phyloP scores from a whole-genome alignment of 1,140 invertebrate genomes.

The Mactra quadrangularis region DNA sequence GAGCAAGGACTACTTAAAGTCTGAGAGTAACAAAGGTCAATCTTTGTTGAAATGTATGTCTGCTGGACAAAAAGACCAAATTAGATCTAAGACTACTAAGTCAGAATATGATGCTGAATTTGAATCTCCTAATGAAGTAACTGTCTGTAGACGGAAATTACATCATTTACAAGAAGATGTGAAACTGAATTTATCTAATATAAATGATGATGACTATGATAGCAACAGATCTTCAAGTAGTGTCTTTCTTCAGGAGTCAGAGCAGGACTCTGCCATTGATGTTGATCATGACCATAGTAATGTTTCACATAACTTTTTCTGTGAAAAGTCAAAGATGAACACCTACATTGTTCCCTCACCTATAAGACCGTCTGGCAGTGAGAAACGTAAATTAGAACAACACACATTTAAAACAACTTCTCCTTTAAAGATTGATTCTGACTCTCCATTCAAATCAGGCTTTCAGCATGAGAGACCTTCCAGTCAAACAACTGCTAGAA shows the following conservation, averaged over 20 bases:
- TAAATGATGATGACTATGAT: constrained; percentile 62
- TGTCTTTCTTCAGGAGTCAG: constrained; percentile 43
- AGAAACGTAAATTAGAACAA: constrained; percentile 17
- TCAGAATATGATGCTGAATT: constrained; percentile 1
- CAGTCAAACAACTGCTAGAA: constrained; percentile 20
- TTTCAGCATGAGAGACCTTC: background rate
- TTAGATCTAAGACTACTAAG: background rate
- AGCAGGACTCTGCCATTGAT: constrained; percentile 43
- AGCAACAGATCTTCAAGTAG: constrained; percentile 40
- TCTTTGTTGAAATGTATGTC: constrained; percentile 16
- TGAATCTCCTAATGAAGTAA: constrained; percentile 33
- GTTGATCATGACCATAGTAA: background rate
- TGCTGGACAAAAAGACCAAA: background rate
- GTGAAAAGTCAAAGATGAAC: constrained; percentile 45
- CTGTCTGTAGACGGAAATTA: constrained; percentile 24
- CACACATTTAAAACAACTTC: constrained; percentile 47
- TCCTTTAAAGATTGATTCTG: constrained; percentile 10
- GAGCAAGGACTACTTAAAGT: constrained; percentile 53
- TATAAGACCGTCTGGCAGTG: background rate
- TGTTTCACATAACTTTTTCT: background rate
- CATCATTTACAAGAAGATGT: constrained; percentile 34
- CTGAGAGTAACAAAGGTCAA: background rate
- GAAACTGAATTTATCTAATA: constrained; percentile 53
- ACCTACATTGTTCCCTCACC: constrained; percentile 41
- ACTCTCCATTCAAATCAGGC: background rate